Conservation (phyloP, 2,113 vertebrate species). For the Nicator chloris region DNA sequence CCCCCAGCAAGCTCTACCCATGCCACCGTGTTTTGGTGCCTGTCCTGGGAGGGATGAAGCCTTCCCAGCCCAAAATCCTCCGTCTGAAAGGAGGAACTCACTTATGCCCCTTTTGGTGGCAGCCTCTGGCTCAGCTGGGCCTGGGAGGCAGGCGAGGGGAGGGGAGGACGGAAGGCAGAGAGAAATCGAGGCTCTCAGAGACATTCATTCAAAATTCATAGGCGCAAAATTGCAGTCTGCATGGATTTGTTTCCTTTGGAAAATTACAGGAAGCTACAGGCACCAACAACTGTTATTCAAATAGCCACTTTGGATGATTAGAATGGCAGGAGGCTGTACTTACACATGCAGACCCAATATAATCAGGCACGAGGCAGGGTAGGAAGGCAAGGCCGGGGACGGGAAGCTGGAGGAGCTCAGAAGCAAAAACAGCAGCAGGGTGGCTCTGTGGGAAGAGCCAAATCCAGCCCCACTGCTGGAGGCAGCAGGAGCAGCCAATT, state of each 20-base stretch:
- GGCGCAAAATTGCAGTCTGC: slow-evolving; percentile 64
- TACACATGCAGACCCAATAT: slow-evolving; percentile 51
- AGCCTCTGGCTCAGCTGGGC: not conserved
- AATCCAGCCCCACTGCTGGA: not conserved
- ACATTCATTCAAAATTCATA: slow-evolving; percentile 65
- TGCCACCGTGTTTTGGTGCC: rapidly evolving
- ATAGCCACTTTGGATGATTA: slow-evolving; percentile 66
- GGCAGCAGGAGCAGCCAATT: not conserved
- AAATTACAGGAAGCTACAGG: slow-evolving; percentile 71
- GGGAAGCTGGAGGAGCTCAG: not conserved
- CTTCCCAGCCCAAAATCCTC: not conserved
- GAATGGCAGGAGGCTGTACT: slow-evolving; percentile 63
- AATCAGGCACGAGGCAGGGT: not conserved
- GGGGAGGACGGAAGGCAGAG: not conserved
- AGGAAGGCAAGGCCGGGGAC: not conserved
- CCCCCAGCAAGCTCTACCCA: not conserved
- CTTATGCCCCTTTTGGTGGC: not conserved
- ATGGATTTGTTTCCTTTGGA: slow-evolving; percentile 67
- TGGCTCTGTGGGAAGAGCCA: not conserved
- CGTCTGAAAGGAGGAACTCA: not conserved
- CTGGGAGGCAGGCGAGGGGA: not conserved
- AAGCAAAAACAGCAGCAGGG: not conserved
- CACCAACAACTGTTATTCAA: slow-evolving; percentile 67
- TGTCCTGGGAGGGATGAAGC: not conserved
- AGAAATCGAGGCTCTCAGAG: slow-evolving; percentile 32